phyloP scores from a whole-genome alignment of 1,140 invertebrate genomes.

The Cyphomyrmex costatus region DNA sequence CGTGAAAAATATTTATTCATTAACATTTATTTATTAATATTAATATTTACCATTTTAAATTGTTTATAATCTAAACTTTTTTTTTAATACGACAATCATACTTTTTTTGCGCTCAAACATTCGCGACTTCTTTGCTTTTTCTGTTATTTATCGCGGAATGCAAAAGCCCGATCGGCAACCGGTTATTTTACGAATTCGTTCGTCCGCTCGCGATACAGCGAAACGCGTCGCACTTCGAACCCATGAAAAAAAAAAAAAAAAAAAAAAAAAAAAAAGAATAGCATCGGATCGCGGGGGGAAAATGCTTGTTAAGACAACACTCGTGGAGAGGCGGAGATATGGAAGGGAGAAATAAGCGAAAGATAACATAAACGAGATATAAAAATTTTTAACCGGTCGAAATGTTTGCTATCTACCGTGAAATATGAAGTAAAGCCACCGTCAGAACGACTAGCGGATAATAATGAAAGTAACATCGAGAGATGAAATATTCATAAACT shows the following conservation, averaged over 20 bases:
- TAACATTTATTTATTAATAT: no score
- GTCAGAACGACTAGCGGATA: neutral
- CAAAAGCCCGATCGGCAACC: constrained; percentile 6
- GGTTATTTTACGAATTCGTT: constrained; percentile 26
- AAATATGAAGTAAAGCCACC: neutral
- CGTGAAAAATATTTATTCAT: neutral
- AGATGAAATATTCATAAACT: neutral
- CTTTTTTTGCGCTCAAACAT: neutral
- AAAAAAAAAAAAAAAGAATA: no score
- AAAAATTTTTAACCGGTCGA: constrained; percentile 35
- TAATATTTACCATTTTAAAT: neutral
- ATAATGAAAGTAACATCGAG: constrained; percentile 10
- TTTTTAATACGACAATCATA: neutral
- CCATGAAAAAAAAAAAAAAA: neutral
- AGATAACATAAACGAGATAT: constrained; percentile 36
- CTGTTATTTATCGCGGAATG: neutral
- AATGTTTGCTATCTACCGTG: neutral
- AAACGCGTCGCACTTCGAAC: constrained; percentile 26
- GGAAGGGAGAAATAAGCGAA: neutral
- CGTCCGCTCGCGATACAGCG: neutral
- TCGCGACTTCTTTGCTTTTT: neutral
- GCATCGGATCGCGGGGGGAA: neutral
- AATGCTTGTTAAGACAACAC: constrained; percentile 46
- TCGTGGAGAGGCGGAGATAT: neutral
- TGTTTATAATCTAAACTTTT: neutral